Evolutionary conservation across 2,888 invertebrate species (phyloP), one percentile per base, ranked within the genome.

Genomic region (Loripinus fragilis): DNA sequence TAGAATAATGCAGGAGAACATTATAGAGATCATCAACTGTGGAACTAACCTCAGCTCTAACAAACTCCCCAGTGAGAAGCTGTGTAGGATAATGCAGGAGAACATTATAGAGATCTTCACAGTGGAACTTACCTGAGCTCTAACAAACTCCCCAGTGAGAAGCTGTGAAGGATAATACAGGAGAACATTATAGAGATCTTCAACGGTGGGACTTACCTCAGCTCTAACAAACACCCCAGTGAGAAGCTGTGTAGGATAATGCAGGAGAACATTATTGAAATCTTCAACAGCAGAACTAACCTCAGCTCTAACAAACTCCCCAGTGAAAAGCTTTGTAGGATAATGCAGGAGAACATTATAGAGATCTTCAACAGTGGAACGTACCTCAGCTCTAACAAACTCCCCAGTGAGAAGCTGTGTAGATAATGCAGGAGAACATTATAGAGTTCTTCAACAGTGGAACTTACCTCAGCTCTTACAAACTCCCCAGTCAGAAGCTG

Each of bases 251-350:
- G 12, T 8, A 1, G 23, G 7, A 8, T 25, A n/a, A 5, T 33
- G 65, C 71, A 38, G 12, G 12, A 38, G 7, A 38, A 8, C 12
- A 8, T 38, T 38, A 5, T 12, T 38, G 38, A 38, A 38, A 38
- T 8, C 38, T 12, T 38, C 12, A 5, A 8, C 12, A 38, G 38
- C 38, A 38, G 5, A 38, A 38, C 52, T 76, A 71, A 89, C 88
- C 89, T 89, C 89, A 33, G 88, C 88, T 72, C 88, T 79, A 2
- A 89, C 88, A 82, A 88, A 89, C 52, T 88, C 89, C 20, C 89
- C 88, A 15, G 87, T 75, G 33, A 87, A 50, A 10, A 89, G 81
- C 10, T 77, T 71, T 5, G 81, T 30, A 17, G 87, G 89, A 45
- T 86, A 85, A 74, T 87, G 84, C 25, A 66, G 71, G 70, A 89